Base-by-base conservation (phyloP, 2,113 vertebrate genomes). In the Pogonocichla stellata region DNA sequence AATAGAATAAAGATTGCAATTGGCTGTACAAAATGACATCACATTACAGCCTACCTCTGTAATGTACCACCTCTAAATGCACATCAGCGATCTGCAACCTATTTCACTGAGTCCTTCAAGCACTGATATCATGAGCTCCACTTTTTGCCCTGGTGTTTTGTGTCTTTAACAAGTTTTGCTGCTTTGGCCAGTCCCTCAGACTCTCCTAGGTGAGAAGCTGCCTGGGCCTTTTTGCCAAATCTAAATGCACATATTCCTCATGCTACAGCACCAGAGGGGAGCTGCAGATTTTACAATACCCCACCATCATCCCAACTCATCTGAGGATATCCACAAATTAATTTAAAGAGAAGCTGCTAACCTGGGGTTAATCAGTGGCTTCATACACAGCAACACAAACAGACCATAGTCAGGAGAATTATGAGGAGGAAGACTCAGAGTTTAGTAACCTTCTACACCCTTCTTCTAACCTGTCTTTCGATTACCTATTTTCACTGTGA, bases 221-320 rank as follows among this genome's bases (percentile, higher is more conserved):
- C 56, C n/a, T 0, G 0, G 23, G 26, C 28, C 24, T 45, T 65
- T 56, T 29, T 53, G 36, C 14, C 40, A 72, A 45, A 19, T 81
- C 54, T 72, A 66, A 81, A 65, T 0, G 0, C 25, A 71, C 17
- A 25, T 0, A 5, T 6, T 38, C 23, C 33, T 70, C 12, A 3
- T 38, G 70, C 43, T 67, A 34, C 31, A 74, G 43, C 12, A 79
- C 20, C 26, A 66, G 65, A 84, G 29, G 9, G 24, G 34, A 92
- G 13, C 38, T 74, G 42, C 22, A 86, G 25, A 51, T 36, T 67
- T 71, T 50, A 51, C 33, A 42, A 23, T 43, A 40, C 2, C 9
- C 10, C 22, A 25, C 23, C 23, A 62, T 4, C 2, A 14, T 33
- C 38, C 33, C 2, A 1, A 4, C 26, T 70, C 38, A 31, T 26